Evolutionary conservation across 2,888 invertebrate species (phyloP).

Genomic region (Thelaira solivaga): DNA sequence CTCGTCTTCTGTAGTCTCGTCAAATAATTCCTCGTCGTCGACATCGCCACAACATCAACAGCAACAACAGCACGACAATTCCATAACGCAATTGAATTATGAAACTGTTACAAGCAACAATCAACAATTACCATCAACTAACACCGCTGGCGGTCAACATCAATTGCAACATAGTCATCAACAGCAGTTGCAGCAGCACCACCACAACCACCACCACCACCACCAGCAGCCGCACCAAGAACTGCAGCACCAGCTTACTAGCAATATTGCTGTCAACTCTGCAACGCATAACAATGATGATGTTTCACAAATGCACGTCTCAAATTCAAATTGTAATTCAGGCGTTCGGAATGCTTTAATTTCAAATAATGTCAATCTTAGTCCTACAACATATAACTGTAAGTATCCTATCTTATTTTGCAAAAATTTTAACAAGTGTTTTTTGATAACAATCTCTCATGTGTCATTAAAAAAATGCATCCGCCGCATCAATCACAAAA

Average conservation of each 20-base stretch:
- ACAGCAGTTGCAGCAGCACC: slow-evolving; percentile 40
- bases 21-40: slow-evolving; percentile 46
- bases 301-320: slow-evolving; percentile 41
- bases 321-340: slow-evolving; percentile 62
- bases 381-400: slow-evolving; percentile 69
- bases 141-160: slow-evolving; percentile 55
- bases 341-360: slow-evolving; percentile 81
- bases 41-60: slow-evolving; percentile 45
- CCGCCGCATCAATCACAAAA: slow-evolving; percentile 12
- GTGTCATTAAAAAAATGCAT: slow-evolving; percentile 24
- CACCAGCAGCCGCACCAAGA: slow-evolving; percentile 56
- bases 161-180: too few species aligned
- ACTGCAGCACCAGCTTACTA: slow-evolving; percentile 47
- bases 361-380: slow-evolving; percentile 87
- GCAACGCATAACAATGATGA: slow-evolving; percentile 31
- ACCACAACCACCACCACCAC: slow-evolving; percentile 39
- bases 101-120: slow-evolving; percentile 34
- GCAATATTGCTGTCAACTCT: slow-evolving; percentile 28
- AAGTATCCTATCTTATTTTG: slow-evolving; percentile 63
- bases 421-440: not conserved
- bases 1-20: slow-evolving; percentile 34
- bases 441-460: slow-evolving; percentile 1
- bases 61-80: slow-evolving; percentile 43
- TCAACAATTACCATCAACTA: slow-evolving; percentile 35
- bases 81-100: slow-evolving; percentile 45